Evolutionary conservation across 2,797 vertebrate species (phyloP).

Genomic region (Chiroxiphia lanceolata): DNA sequence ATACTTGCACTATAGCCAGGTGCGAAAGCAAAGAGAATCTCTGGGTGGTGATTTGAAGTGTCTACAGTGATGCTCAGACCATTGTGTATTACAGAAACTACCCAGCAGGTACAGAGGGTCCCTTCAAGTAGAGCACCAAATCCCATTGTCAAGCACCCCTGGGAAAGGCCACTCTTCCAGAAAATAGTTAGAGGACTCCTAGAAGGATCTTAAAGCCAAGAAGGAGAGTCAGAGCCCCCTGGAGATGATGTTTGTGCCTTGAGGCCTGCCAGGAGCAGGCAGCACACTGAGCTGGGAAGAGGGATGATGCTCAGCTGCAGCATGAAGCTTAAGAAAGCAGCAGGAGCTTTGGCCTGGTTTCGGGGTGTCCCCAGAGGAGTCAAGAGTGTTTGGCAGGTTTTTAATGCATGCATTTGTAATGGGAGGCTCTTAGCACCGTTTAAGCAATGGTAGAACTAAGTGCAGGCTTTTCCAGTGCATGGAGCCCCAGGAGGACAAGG

Average conservation of each 20-base stretch:
- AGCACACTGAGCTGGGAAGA: not conserved
- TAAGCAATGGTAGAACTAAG: conserved; percentile 59
- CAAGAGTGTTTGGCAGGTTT: conserved; percentile 42
- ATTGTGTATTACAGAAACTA: not conserved
- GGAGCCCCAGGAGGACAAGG: conserved; percentile 6
- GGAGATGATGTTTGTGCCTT: not conserved
- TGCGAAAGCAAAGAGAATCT: not conserved
- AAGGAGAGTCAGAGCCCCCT: not conserved
- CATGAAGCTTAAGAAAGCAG: conserved; percentile 10
- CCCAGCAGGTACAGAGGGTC: not conserved
- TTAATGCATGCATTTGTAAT: conserved; percentile 64
- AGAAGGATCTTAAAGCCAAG: not conserved
- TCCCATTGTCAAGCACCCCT: not conserved
- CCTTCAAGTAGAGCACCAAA: not conserved
- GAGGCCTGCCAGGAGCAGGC: not conserved
- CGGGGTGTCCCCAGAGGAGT: conserved; percentile 42
- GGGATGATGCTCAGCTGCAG: not conserved
- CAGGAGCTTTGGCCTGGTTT: conserved; percentile 43
- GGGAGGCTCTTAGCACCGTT: conserved; percentile 64
- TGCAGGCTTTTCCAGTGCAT: conserved; percentile 37
- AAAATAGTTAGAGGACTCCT: conserved; percentile 6
- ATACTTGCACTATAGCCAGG: not conserved
- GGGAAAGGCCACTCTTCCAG: not conserved
- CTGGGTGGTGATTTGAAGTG: not conserved
- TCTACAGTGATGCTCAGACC: not conserved